A percentile compares a stretch with the other conserved stretches of the same genome.
Conservation (phyloP, 1,140 invertebrate species). For the Orius laevigatus region DNA sequence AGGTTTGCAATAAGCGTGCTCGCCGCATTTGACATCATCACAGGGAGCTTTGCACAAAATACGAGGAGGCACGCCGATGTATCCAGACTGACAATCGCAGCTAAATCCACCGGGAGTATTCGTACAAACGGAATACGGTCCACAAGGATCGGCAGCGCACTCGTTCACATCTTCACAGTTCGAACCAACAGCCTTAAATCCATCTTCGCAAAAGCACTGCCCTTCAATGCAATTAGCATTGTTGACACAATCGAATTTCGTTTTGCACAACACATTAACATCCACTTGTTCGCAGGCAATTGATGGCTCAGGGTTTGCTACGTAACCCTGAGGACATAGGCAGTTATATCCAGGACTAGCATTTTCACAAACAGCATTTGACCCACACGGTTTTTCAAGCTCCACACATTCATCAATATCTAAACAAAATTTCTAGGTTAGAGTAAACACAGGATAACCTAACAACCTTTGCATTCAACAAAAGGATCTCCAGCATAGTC, state of each 20-base stretch:
- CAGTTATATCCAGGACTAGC: conserved; percentile 71
- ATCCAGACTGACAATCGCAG: conserved; percentile 77
- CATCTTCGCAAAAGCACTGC: conserved; percentile 79
- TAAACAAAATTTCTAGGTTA: conserved; percentile 19
- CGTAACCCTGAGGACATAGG: conserved; percentile 74
- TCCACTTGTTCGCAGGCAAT: conserved; percentile 78
- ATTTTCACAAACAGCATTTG: conserved; percentile 77
- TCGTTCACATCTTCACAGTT: conserved; percentile 70
- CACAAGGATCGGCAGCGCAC: conserved; percentile 59
- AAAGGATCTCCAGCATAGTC: conserved; percentile 74
- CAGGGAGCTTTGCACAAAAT: conserved; percentile 75
- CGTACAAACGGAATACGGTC: conserved; percentile 59
- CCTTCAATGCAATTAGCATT: conserved; percentile 77
- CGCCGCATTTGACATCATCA: conserved; percentile 74
- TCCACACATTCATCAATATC: conserved; percentile 83
- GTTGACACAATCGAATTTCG: conserved; percentile 80
- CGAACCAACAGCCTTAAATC: conserved; percentile 63
- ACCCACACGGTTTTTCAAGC: conserved; percentile 66
- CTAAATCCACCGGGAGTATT: conserved; percentile 71
- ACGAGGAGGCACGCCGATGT: conserved; percentile 62
- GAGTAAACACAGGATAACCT: not conserved
- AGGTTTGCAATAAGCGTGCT: conserved; percentile 74
- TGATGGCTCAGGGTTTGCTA: conserved; percentile 58
- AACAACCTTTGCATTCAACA: conserved; percentile 46
- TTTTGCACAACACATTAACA: conserved; percentile 68